Percentiles rank a stretch among this genome's conserved stretches.
Conservation (phyloP, 2,888 invertebrate genomes). For the Melieria picta region DNA sequence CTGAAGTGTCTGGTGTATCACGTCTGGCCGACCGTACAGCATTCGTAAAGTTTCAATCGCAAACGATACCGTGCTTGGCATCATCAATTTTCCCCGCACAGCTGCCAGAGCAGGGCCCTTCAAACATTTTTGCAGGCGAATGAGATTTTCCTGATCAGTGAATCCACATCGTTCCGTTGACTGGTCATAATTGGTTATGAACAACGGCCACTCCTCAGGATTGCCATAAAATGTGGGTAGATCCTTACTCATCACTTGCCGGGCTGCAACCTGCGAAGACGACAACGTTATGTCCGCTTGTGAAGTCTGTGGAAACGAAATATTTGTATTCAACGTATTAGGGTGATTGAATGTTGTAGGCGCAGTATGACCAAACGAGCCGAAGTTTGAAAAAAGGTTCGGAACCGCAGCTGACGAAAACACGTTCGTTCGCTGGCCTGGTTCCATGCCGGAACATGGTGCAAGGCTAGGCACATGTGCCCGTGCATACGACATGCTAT, state of each 20-base stretch:
- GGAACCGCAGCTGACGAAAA: too few species aligned
- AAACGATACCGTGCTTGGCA: slow-evolving; percentile 25
- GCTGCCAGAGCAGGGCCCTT: slow-evolving; percentile 14
- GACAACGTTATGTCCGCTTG: slow-evolving; percentile 71
- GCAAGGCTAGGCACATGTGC: too few species aligned
- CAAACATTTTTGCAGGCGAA: slow-evolving; percentile 23
- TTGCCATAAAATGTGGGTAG: slow-evolving; percentile 20
- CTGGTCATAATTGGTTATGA: slow-evolving; percentile 26
- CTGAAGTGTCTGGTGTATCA: slow-evolving; percentile 17
- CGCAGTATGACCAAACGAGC: too few species aligned
- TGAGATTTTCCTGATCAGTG: slow-evolving; percentile 8
- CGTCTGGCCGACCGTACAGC: slow-evolving; percentile 9
- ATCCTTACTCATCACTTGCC: slow-evolving; percentile 19
- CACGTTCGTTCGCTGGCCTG: too few species aligned
- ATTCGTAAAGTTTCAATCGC: slow-evolving; percentile 21
- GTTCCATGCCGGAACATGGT: too few species aligned
- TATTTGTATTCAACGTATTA: too few species aligned
- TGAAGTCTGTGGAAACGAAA: slow-evolving; percentile 76
- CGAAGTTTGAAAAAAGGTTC: too few species aligned
- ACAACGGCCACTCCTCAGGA: slow-evolving; percentile 29
- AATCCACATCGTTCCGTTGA: slow-evolving; percentile 29
- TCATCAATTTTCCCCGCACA: slow-evolving; percentile 30
- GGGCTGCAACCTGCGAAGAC: slow-evolving; percentile 13
- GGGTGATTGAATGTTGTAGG: too few species aligned
- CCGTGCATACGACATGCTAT: too few species aligned